Evolutionary conservation across 2,797 vertebrate genomes (phyloP), one percentile per base, ranked within the genome.

Genomic region (Netta rufina): DNA sequence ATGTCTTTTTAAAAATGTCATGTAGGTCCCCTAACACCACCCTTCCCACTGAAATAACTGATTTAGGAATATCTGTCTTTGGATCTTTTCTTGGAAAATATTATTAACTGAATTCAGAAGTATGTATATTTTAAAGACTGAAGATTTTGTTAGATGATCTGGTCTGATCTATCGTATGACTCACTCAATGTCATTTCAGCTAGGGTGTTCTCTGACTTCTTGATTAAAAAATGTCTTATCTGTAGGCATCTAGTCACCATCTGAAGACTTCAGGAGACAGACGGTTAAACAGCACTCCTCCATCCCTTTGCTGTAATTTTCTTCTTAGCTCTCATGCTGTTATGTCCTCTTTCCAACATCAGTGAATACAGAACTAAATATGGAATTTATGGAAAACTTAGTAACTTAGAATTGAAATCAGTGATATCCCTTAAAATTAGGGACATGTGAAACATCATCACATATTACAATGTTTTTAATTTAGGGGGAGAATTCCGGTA

Each of bases 201-300:
- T 86, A 19, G 4, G 5, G 69, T 90, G 13, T 65, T 93, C 67
- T 88, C 39, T 17, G 64, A 56, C 13, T 66, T 64, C 71, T 92
- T 94, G 92, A 96, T 96, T 95, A 94, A 96, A 95, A 89, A 90
- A 73, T 61, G 18, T 47, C 71, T 95, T 95, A 96, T 96, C 95
- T 95, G 90, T 87, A 96, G 94, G 96, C 96, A 96, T 96, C 95
- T 94, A 93, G 94, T 96, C 95, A 94, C 94, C 92, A 92, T 74
- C 75, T 85, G 94, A 95, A 92, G 84, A 51, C 57, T 92, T 82
- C 49, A 77, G 89, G 65, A 96, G 89, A 90, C 84, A 96, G 89
- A 71, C 73, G 88, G 92, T 93, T 58, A 71, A 83, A 87, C 85
- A 72, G 2, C 51, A 84, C n/a, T 77, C 45, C 91, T 78, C 67